Percentiles rank a stretch among this genome's conserved stretches.
phyloP scores from a whole-genome alignment of 2,797 vertebrate genomes.

The Sciurus carolinensis region DNA sequence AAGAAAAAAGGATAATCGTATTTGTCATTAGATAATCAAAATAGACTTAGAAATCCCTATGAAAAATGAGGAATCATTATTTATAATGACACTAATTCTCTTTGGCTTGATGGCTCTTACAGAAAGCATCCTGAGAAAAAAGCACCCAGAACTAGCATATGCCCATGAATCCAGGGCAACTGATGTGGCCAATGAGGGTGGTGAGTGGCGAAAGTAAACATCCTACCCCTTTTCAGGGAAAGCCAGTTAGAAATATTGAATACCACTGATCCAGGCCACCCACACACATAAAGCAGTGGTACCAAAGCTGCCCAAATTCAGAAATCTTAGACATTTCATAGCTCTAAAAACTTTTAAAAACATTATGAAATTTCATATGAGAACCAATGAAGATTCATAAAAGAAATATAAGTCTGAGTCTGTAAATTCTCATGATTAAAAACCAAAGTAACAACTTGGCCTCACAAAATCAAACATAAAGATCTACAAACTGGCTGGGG shows the following conservation, averaged over 20 bases:
- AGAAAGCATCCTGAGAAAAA: slow-evolving; percentile 52
- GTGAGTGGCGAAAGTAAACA: not conserved
- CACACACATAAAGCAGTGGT: not conserved
- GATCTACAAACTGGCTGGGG: not conserved
- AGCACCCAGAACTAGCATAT: not conserved
- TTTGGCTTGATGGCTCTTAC: slow-evolving; percentile 41
- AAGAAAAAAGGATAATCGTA: slow-evolving; percentile 24
- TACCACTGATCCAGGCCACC: not conserved
- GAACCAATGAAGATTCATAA: slow-evolving; percentile 45
- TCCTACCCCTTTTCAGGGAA: not conserved
- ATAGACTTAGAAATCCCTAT: slow-evolving; percentile 49
- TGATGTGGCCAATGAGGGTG: not conserved
- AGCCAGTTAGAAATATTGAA: not conserved
- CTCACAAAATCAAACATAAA: slow-evolving; percentile 58
- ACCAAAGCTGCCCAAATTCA: not conserved
- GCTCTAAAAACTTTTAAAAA: slow-evolving; percentile 4
- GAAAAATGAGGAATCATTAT: slow-evolving; percentile 61
- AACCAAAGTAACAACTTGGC: not conserved
- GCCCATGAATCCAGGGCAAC: not conserved
- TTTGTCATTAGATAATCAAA: slow-evolving; percentile 71
- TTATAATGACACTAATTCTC: slow-evolving; percentile 43
- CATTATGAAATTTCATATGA: slow-evolving; percentile 36
- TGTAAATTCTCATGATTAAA: slow-evolving; percentile 48
- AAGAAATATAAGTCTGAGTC: slow-evolving; percentile 32
- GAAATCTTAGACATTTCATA: slow-evolving; percentile 13